These are phyloP conservation scores for Epirrhoe alternata DNA, from an alignment of 2,888 invertebrate genomes.

Conservation along the genomic window DNA sequence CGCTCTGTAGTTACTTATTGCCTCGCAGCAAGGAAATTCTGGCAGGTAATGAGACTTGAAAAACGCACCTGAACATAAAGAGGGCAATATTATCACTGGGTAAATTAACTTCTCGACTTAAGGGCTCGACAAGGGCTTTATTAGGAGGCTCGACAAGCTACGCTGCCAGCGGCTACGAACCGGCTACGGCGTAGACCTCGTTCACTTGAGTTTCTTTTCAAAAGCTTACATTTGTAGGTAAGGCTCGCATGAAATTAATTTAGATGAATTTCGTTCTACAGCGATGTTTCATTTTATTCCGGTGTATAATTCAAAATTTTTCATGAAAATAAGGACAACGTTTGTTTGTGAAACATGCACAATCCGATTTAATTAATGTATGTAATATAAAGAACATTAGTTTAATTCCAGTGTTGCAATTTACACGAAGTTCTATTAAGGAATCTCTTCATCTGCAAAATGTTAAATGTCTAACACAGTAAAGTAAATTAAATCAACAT, in stretches of 20 bases:
- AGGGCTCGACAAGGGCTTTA: slow-evolving; percentile 54
- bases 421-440: not conserved
- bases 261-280: slow-evolving; percentile 7
- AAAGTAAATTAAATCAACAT: slow-evolving; percentile 44
- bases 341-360: not conserved
- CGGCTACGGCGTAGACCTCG: slow-evolving; percentile 29
- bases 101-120: slow-evolving; percentile 57
- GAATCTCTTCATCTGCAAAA: not conserved
- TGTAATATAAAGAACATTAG: not conserved
- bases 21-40: slow-evolving; percentile 44
- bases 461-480: slow-evolving; percentile 13
- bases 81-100: slow-evolving; percentile 56
- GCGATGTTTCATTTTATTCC: slow-evolving; percentile 5
- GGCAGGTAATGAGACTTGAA: slow-evolving; percentile 51
- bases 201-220: slow-evolving; percentile 35
- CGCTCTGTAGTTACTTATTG: slow-evolving; percentile 42
- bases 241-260: slow-evolving; percentile 20
- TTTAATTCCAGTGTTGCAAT: not conserved
- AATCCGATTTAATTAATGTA: not conserved
- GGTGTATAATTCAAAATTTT: not conserved
- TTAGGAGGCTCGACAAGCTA: slow-evolving; percentile 46
- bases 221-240: slow-evolving; percentile 17
- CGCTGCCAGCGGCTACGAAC: slow-evolving; percentile 39
- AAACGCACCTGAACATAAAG: slow-evolving; percentile 52
- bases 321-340: not conserved